Evolutionary conservation across 2,113 vertebrate genomes (phyloP), one percentile per base, ranked within the genome.

Genomic region (Mobula hypostoma): DNA sequence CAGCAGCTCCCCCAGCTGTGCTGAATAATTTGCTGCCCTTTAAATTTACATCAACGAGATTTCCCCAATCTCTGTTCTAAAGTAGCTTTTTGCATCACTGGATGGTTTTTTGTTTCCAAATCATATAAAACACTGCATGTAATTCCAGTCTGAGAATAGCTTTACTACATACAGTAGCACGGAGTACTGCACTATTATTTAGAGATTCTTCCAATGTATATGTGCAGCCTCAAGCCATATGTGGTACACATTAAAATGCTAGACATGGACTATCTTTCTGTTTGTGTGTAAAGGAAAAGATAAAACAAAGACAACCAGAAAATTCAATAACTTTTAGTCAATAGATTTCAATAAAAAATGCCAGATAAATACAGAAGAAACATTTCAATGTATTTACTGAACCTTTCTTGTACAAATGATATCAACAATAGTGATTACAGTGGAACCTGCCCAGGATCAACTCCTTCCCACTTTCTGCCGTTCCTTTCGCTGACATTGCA

Each of bases 241-340:
- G 12, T 72, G 11, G n/a, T 27, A 74, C 24, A 56, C 1, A 9
- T 36, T 70, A 93, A 29, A 48, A 87, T 17, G 15, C 2, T 5
- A 40, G 17, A 56, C 11, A 72, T 68, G 29, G 14, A 9, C 21
- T 19, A 11, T n/a, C n/a, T 72, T 88, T 91, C n/a, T 56, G 36
- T 40, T 93, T 93, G 19, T 74, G 85, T 66, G 29, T 19, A 74
- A 93, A 68, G 32, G 40, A 74, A 66, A 27, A 74, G 68, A 93
- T 74, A 48, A 92, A 92, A 40, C 66, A 92, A 92, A 72, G 91
- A 93, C 91, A 76, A 74, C 70, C 40, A 93, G 27, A 93, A 93
- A 93, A 93, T 93, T 93, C 91, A 76, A 93, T 93, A 56, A 76
- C 14, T 93, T 93, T 93, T 93, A 93, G 91, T 93, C 70, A 93